Evolutionary conservation across 2,888 invertebrate genomes (phyloP).

Genomic region (Nasonovia ribisnigri): DNA sequence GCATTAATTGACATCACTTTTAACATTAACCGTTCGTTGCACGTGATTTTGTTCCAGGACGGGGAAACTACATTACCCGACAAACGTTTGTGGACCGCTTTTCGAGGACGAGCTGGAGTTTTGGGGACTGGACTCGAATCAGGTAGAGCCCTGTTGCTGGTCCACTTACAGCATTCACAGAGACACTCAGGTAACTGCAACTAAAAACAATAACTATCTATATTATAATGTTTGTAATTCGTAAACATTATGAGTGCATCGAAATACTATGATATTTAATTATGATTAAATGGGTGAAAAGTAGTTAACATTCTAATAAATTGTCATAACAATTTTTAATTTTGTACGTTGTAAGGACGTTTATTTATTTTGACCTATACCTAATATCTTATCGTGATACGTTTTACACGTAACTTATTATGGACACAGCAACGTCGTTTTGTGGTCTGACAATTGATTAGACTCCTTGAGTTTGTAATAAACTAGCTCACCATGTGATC

Average conservation of each 20-base stretch:
- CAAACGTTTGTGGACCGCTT: conserved; percentile 98
- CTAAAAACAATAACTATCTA: too few species aligned
- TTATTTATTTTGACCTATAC: neutral
- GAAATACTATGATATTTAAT: neutral
- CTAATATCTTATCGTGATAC: neutral
- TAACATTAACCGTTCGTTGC: neutral
- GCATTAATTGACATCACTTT: neutral
- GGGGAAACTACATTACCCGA: conserved; percentile 98
- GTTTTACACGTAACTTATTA: neutral
- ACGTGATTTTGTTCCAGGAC: conserved; percentile 75
- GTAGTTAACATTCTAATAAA: neutral
- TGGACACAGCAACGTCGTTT: neutral
- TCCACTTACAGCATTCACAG: conserved; percentile 96
- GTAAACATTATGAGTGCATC: too few species aligned
- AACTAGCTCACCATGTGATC: neutral
- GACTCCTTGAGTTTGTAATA: neutral
- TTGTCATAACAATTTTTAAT: neutral
- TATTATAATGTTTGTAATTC: too few species aligned
- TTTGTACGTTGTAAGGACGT: neutral
- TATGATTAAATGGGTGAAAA: neutral
- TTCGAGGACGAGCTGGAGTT: conserved; percentile 99
- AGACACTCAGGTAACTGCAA: conserved; percentile 79
- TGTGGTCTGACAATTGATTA: neutral
- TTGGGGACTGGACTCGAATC: conserved; percentile 99
- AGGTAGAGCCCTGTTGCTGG: conserved; percentile 99